Conservation (phyloP, 2,888 invertebrate genomes). For the Sphecodes monilicornis region DNA sequence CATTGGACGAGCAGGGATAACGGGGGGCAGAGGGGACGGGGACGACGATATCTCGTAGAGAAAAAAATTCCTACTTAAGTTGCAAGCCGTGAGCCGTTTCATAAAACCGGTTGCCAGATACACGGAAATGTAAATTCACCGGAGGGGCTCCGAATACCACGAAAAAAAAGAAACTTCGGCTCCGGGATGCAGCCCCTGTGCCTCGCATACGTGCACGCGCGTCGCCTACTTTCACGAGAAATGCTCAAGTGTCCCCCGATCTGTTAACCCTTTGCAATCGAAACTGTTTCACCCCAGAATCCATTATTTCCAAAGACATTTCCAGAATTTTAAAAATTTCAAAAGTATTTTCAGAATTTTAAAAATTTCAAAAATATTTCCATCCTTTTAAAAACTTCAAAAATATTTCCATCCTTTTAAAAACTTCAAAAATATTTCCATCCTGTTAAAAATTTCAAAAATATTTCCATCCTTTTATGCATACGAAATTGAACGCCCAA, state of each 20-base stretch:
- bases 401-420: too few species aligned
- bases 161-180: conserved; percentile 37
- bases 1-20: background rate
- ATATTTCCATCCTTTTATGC: too few species aligned
- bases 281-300: background rate
- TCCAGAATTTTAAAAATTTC: too few species aligned
- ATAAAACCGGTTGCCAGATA: conserved; percentile 63
- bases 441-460: too few species aligned
- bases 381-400: too few species aligned
- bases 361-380: too few species aligned
- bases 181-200: conserved; percentile 21
- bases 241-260: background rate
- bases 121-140: conserved; percentile 63
- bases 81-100: conserved; percentile 55
- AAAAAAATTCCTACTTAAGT: conserved; percentile 55
- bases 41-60: conserved; percentile 35
- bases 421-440: too few species aligned
- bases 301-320: too few species aligned
- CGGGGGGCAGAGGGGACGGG: background rate
- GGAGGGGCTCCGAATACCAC: conserved; percentile 37
- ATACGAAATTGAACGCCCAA: too few species aligned
- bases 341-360: too few species aligned
- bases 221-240: background rate
- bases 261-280: background rate
- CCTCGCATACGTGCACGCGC: conserved; percentile 11